These are phyloP conservation scores for Scylla paramamosain DNA, from an alignment of 1,140 invertebrate genomes.

Conservation along the genomic window DNA sequence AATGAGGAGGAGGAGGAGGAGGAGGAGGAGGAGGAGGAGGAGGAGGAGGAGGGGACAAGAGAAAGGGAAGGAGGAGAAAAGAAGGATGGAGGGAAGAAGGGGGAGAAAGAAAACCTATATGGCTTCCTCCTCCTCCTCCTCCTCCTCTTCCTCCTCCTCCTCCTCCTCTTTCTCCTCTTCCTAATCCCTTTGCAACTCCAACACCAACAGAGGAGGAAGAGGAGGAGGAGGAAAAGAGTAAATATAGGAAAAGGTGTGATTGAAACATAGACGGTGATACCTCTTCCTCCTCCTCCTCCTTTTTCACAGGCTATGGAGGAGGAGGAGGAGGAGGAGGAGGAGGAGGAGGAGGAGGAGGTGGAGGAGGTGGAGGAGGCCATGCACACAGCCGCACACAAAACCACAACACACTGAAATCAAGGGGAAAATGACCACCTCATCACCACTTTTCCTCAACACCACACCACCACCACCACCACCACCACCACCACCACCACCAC, in stretches of 20 bases:
- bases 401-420: slow-evolving; percentile 12
- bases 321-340: not conserved
- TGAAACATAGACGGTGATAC: no score
- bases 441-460: not conserved
- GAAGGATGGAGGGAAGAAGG: not conserved
- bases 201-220: no score
- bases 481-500: not conserved
- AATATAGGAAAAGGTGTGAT: no score
- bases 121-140: not conserved
- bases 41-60: not conserved
- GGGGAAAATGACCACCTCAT: not conserved
- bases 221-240: no score
- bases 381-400: not conserved
- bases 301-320: no score
- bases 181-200: no score
- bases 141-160: not conserved
- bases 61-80: not conserved
- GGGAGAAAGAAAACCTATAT: not conserved
- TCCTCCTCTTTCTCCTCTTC: not conserved
- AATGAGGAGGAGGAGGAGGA: not conserved
- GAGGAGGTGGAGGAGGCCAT: not conserved
- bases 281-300: no score
- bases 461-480: not conserved
- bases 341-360: slow-evolving; percentile 6
- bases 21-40: not conserved